phyloP scores from a whole-genome alignment of 2,113 vertebrate species.

The Sciurus niger region DNA sequence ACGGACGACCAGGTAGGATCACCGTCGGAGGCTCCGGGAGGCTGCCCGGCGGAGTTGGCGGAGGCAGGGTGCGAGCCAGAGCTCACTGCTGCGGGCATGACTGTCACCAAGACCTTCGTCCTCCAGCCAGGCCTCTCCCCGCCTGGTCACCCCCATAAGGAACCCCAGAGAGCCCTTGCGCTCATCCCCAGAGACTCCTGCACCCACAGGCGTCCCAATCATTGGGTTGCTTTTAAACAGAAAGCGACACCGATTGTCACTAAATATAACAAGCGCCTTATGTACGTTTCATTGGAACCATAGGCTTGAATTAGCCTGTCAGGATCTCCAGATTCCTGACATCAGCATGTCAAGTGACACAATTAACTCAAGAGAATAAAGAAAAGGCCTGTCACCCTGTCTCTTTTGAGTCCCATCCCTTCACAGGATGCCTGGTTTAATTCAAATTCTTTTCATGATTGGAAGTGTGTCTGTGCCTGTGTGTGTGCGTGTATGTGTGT shows the following conservation, averaged over 20 bases:
- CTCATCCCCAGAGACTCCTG: neutral
- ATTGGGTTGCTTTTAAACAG: slow-evolving; percentile 82
- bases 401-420: slow-evolving; percentile 62
- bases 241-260: slow-evolving; percentile 89
- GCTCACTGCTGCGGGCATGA: neutral
- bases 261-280: slow-evolving; percentile 85
- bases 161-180: neutral
- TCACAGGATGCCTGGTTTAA: slow-evolving; percentile 78
- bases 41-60: neutral
- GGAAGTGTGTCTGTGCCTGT: slow-evolving; percentile 13
- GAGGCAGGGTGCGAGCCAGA: neutral
- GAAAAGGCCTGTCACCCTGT: slow-evolving; percentile 85
- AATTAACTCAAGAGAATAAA: slow-evolving; percentile 88
- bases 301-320: slow-evolving; percentile 90
- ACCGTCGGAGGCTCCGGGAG: no score
- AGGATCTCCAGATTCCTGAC: slow-evolving; percentile 84
- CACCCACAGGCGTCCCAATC: slow-evolving; percentile 72
- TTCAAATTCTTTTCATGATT: slow-evolving; percentile 75
- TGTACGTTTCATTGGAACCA: slow-evolving; percentile 84
- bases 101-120: neutral
- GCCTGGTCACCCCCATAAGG: neutral
- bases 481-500: slow-evolving; percentile 28
- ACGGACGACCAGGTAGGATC: neutral
- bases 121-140: neutral
- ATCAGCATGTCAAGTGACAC: slow-evolving; percentile 86